Evolutionary conservation across 2,113 vertebrate genomes (phyloP).

Genomic region (Antechinus stuartii): DNA sequence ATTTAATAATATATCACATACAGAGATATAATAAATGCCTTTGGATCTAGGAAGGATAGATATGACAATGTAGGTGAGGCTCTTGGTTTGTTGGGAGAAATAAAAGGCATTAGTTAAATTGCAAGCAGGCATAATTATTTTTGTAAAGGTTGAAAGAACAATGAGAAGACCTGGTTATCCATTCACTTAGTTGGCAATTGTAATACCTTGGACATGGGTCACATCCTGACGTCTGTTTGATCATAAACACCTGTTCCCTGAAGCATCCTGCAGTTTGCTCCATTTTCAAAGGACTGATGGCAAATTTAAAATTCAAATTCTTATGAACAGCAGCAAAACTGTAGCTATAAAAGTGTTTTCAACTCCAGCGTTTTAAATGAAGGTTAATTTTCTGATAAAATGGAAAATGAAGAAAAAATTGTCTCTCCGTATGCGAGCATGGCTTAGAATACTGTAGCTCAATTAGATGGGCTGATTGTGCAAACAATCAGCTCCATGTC

Average conservation of each 20-base stretch:
- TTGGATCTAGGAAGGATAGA: background rate
- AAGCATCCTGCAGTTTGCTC: slow-evolving; percentile 21
- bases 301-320: slow-evolving; percentile 77
- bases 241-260: slow-evolving; percentile 66
- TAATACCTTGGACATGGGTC: slow-evolving; percentile 46
- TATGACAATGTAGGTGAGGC: background rate
- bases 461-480: slow-evolving; percentile 73
- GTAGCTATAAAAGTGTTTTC: slow-evolving; percentile 68
- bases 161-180: background rate
- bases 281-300: slow-evolving; percentile 50
- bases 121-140: background rate
- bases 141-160: background rate
- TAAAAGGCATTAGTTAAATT: background rate
- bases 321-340: slow-evolving; percentile 50
- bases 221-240: slow-evolving; percentile 56
- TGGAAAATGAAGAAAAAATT: slow-evolving; percentile 76
- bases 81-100: background rate
- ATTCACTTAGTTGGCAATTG: slow-evolving; percentile 44
- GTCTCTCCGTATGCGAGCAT: slow-evolving; percentile 63
- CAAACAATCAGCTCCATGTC: slow-evolving; percentile 70
- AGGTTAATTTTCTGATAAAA: slow-evolving; percentile 79
- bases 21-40: background rate
- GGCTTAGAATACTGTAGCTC: slow-evolving; percentile 66
- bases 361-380: slow-evolving; percentile 70
- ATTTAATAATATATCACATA: background rate